Conservation (phyloP, 2,797 vertebrate species). For the Synanceia verrucosa region DNA sequence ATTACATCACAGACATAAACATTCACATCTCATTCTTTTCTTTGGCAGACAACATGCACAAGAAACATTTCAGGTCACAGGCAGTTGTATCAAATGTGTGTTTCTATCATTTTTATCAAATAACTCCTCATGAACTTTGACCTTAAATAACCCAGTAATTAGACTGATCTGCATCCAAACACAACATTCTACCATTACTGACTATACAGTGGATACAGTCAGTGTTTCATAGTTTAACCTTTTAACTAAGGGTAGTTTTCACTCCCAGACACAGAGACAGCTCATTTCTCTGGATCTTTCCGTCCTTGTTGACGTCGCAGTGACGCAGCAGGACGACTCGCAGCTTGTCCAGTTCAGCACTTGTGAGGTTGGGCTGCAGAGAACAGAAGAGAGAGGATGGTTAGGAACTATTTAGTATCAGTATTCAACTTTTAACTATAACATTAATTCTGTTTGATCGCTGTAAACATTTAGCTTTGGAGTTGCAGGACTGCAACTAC, state of each 20-base stretch:
- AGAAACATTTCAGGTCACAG: neutral
- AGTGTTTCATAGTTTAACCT: neutral
- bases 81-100: neutral
- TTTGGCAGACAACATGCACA: conserved; percentile 39
- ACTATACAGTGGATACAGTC: conserved; percentile 1
- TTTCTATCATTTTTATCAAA: conserved; percentile 9
- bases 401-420: no score
- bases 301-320: conserved; percentile 94
- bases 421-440: no score
- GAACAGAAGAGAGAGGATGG: neutral
- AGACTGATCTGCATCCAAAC: conserved; percentile 7
- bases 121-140: neutral
- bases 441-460: no score
- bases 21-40: conserved; percentile 10
- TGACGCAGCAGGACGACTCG: conserved; percentile 88
- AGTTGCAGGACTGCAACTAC: neutral
- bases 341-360: conserved; percentile 91
- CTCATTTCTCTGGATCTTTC: conserved; percentile 96
- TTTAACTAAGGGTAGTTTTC: conserved; percentile 73
- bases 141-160: neutral
- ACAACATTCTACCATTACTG: neutral
- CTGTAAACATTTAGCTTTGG: neutral
- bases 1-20: conserved; percentile 6
- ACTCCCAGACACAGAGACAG: conserved; percentile 93
- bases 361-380: conserved; percentile 89